Evolutionary conservation across 2,797 vertebrate species (phyloP), one percentile per base, ranked within the genome.

Genomic region (Pseudocheirus occidentalis): DNA sequence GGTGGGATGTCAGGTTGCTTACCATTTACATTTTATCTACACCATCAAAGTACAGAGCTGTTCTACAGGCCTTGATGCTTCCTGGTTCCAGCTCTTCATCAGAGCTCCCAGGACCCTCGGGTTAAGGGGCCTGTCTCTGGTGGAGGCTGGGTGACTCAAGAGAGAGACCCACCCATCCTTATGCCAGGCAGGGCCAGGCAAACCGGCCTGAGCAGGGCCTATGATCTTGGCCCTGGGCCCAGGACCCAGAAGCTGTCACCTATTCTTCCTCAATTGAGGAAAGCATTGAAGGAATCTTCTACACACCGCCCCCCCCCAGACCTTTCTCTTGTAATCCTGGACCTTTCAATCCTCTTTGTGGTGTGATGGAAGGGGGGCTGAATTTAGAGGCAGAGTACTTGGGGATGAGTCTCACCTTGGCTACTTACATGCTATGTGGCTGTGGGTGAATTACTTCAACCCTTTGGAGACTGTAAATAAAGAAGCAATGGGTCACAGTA

Each of bases 391-490:
- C 12, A 57, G 31, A 93, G 21, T 0, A 81, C 11, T 29, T 93
- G 54, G 90, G 34, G 50, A 66, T 90, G 34, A 90, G 46, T 73
- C 46, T 3, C 16, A 81, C 21, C 59, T 57, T 55, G 21, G 58
- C 40, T 31, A 90, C 5, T 92, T 91, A 31, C 21, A 91, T 53
- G 52, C 0, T 0, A 10, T 31, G 28, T 46, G 95, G 59, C 40
- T 34, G 40, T 55, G 91, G 50, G 66, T 59, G 55, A 90, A 55
- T 53, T n/a, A 34, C 95, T 96, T 92, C 27, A 92, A 81, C n/a
- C 46, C 18, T 90, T 55, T 73, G 55, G 46, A 81, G 21, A 46
- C 50, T 53, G 1, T 56, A 28, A 81, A 4, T 7, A 52, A 55
- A 94, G 1, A 21, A 55, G 34, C 46, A 91, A 66, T 55, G 62